Percentiles rank a stretch among this genome's conserved stretches.
Evolutionary conservation across 2,888 invertebrate genomes (phyloP).

Genomic region (Listrodromus nycthemerus): DNA sequence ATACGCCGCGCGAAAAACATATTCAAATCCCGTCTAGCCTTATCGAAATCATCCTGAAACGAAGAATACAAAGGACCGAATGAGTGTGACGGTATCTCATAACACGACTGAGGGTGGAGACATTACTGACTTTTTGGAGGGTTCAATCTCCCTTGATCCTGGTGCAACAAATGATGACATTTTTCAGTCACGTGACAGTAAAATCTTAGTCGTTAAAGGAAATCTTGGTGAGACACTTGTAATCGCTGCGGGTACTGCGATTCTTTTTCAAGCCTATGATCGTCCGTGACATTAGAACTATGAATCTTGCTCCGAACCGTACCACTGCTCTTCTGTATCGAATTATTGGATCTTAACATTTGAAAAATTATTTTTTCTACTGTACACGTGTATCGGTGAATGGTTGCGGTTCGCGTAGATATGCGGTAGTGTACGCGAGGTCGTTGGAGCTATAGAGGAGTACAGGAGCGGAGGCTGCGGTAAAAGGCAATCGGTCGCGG

Average conservation of each 20-base stretch:
- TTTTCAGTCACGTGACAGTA: no score
- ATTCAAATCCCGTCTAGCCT: no score
- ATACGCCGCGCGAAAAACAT: no score
- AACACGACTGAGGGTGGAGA: no score
- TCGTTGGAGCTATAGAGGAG: conserved; percentile 37
- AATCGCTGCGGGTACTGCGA: neutral
- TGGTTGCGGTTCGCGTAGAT: conserved; percentile 47
- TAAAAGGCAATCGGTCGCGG: conserved; percentile 72
- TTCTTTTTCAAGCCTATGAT: neutral
- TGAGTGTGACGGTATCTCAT: no score
- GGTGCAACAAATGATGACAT: no score
- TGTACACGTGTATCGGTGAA: conserved; percentile 57
- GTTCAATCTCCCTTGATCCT: no score
- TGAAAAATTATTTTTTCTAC: conserved; percentile 24
- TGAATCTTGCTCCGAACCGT: neutral
- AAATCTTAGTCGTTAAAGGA: no score
- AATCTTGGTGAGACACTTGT: neutral
- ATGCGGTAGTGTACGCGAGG: conserved; percentile 36
- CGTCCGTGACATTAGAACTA: neutral
- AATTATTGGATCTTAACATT: conserved; percentile 51
- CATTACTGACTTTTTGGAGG: no score
- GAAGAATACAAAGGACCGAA: no score
- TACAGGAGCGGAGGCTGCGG: conserved; percentile 67
- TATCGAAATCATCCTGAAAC: no score
- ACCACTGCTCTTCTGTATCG: conserved; percentile 2